Conservation (phyloP, 2,888 invertebrate genomes). For the Cataglyphis livida region DNA sequence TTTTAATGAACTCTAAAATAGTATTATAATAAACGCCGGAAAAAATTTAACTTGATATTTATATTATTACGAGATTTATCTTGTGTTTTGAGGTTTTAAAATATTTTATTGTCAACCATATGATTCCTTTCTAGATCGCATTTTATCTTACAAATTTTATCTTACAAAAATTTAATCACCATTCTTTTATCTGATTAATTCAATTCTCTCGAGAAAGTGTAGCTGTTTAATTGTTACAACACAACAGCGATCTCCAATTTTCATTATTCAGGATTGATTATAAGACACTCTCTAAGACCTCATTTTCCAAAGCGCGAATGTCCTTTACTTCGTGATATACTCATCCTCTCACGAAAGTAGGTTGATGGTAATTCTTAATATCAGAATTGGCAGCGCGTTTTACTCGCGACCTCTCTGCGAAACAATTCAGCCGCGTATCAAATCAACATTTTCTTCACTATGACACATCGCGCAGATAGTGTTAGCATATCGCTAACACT, state of each 20-base stretch:
- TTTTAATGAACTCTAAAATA: not conserved
- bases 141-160: too few relatives aligned
- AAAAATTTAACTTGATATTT: not conserved
- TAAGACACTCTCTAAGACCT: not conserved
- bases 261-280: too few relatives aligned
- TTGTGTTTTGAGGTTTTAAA: not conserved
- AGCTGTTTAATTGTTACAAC: slow-evolving; percentile 2
- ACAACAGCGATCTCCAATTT: not conserved
- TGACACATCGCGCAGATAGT: not conserved
- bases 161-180: not conserved
- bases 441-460: not conserved
- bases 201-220: not conserved
- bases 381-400: slow-evolving; percentile 1
- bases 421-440: slow-evolving; percentile 21
- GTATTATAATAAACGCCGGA: not conserved
- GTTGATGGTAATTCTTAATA: slow-evolving; percentile 31
- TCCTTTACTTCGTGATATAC: slow-evolving; percentile 15
- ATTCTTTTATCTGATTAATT: not conserved
- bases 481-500: not conserved
- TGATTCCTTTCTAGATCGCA: not conserved
- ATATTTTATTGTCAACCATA: not conserved
- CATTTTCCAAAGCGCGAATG: slow-evolving; percentile 6
- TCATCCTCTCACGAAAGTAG: slow-evolving; percentile 44
- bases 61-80: not conserved
- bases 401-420: slow-evolving; percentile 13